These are phyloP conservation scores for Ecdyonurus torrentis DNA, from an alignment of 2,888 invertebrate genomes.

Conservation along the genomic window DNA sequence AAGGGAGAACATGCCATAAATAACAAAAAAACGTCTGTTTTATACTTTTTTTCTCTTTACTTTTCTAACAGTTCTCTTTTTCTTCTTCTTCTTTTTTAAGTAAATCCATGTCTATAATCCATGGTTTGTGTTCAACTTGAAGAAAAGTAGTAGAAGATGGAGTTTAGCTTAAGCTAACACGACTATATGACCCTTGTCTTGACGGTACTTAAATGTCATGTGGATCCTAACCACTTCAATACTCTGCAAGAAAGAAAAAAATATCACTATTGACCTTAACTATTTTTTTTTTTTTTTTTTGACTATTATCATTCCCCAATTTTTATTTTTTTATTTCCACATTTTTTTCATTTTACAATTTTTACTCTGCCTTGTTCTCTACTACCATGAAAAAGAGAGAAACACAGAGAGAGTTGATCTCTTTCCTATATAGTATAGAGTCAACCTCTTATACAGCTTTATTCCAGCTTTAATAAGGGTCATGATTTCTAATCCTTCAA, in stretches of 20 bases:
- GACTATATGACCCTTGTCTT: background rate
- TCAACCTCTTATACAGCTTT: too few relatives aligned
- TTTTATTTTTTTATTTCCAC: background rate
- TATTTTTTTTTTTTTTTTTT: too few relatives aligned
- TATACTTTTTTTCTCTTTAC: background rate
- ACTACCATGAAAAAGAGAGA: background rate
- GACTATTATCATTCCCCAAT: background rate
- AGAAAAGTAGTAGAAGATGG: too few relatives aligned
- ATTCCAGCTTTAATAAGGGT: background rate
- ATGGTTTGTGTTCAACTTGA: background rate
- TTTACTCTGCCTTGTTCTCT: background rate
- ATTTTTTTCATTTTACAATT: background rate
- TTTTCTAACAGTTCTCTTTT: too few relatives aligned
- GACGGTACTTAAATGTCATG: background rate
- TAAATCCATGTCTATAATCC: background rate
- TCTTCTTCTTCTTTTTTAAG: background rate
- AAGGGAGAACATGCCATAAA: background rate
- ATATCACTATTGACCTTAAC: background rate
- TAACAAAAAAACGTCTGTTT: background rate
- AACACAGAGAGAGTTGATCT: too few relatives aligned
- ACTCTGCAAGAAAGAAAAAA: background rate
- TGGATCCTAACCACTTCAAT: background rate
- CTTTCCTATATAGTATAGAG: background rate
- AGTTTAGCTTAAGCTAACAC: too few relatives aligned
- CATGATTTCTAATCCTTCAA: background rate